Base-by-base conservation (phyloP, 1,140 invertebrate species). In the Trichonephila clavata region DNA sequence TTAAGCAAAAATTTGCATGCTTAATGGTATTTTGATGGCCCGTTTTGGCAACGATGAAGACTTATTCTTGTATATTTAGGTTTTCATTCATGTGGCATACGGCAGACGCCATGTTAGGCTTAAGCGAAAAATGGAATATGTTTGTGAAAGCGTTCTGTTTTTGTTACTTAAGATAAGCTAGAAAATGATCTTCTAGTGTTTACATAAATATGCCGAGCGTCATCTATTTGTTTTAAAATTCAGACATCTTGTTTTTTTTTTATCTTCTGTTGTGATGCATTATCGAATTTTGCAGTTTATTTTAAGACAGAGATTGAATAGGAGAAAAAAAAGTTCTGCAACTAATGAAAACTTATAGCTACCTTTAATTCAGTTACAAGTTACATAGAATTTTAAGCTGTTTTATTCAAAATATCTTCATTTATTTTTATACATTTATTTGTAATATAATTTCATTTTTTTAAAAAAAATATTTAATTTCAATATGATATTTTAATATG, bases 1-100 rank as follows among this genome's bases (percentile, higher is more conserved):
- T 92, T 43, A 83, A 84, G 81, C 90, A 92, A 92, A 92, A 92
- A 92, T 92, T 92, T 92, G 90, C 90, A 92, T 92, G 60, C 90
- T 65, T 92, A 92, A 92, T 92, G 90, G 90, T 92, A 84, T 92
- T 92, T 92, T 92, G 90, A 92, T 92, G 90, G 90, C 63, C 61
- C 59, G 80, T 57, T 92, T 77, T 50, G 71, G 57, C 59, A 92
- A 92, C 90, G 90, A 92, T 92, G 90, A 92, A 84, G 90, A 84
- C 90, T 81, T 92, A 84, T 84, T 92, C 50, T 57, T 65, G 39
- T 68, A 39, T 84, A 60, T 80, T 83, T 65, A 83, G 21, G 77
- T 65, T 84, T 84, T 65, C 81, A 84, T 90, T 80, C 68, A 59
- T 90, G 21, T n/a, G 18, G 63, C 39, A 81, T 81, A 81, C 50